Evolutionary conservation across 2,797 vertebrate genomes (phyloP), one percentile per base, ranked within the genome.

Genomic region (Sebastolobus altivelis): DNA sequence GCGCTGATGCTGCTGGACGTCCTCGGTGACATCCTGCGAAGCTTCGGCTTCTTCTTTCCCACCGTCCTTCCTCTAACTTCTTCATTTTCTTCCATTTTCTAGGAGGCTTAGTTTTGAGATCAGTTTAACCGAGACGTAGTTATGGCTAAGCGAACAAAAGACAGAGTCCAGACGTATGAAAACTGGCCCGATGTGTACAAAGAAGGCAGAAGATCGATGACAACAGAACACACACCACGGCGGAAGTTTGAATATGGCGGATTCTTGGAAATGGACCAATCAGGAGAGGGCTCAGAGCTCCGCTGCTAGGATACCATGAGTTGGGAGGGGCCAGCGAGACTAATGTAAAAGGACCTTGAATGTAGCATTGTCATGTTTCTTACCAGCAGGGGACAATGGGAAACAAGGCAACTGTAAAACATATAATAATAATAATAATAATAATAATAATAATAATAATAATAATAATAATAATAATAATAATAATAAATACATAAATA

Each of bases 161-260:
- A 6, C 3, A 8, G 40, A 56, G n/a, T 13, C 3, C 2, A 40
- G 5, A 35, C 61, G 60, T 3, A 6, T 49, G 1, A 72, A 88
- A 88, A 83, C 2, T 7, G 22, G 0, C 29, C 58, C 31, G 54
- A 70, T 65, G 4, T 65, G 40, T 87, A 91, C 87, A 93, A 92
- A 91, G 87, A 85, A 86, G 80, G 18, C 46, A 71, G 27, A 11
- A 40, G 82, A 62, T 79, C 77, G 72, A 86, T 83, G 75, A 91
- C 74, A 93, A 92, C 89, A 88, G 76, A 79, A 78, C 82, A 67
- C 71, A 80, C 68, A 81, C 59, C 63, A 87, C 90, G 79, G 80
- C 93, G 93, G 93, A 95, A 92, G 93, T 95, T 95, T 95, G 94
- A 95, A 95, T 94, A 91, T 91, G 94, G 94, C 93, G 93, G 93